phyloP scores from a whole-genome alignment of 2,113 vertebrate species.

The Equus quagga region DNA sequence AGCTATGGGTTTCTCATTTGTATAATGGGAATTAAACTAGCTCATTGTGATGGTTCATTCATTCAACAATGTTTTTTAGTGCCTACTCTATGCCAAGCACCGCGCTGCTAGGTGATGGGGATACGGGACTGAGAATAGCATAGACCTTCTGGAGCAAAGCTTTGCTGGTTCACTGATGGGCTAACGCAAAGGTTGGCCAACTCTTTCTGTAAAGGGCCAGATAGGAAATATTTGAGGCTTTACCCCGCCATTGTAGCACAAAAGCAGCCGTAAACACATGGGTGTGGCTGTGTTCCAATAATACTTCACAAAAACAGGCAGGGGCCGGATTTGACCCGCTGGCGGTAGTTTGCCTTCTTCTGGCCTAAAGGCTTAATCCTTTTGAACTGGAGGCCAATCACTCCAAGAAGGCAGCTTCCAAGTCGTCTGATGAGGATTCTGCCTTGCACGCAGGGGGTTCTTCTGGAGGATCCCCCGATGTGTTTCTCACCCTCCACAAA shows the following conservation, averaged over 20 bases:
- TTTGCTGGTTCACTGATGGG: neutral
- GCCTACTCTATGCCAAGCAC: neutral
- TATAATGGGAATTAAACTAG: neutral
- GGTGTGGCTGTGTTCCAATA: neutral
- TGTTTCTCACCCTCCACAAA: neutral
- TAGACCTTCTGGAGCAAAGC: neutral
- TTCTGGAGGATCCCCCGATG: neutral
- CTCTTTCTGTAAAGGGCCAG: neutral
- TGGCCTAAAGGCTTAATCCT: neutral
- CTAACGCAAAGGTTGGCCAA: neutral
- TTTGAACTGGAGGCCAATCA: neutral
- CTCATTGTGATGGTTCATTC: neutral
- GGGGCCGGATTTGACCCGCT: neutral
- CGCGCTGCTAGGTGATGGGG: neutral
- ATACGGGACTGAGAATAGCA: neutral
- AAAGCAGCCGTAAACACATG: neutral
- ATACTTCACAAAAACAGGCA: neutral
- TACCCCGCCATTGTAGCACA: neutral
- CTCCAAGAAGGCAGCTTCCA: neutral
- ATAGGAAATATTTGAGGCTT: conserved; percentile 25
- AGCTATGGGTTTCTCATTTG: conserved; percentile 22
- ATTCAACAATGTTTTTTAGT: neutral
- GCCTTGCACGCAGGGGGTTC: neutral
- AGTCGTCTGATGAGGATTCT: neutral
- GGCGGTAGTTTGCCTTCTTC: neutral